These are phyloP conservation scores for Drosophila borealis DNA, from an alignment of 2,888 invertebrate genomes.

Conservation along the genomic window DNA sequence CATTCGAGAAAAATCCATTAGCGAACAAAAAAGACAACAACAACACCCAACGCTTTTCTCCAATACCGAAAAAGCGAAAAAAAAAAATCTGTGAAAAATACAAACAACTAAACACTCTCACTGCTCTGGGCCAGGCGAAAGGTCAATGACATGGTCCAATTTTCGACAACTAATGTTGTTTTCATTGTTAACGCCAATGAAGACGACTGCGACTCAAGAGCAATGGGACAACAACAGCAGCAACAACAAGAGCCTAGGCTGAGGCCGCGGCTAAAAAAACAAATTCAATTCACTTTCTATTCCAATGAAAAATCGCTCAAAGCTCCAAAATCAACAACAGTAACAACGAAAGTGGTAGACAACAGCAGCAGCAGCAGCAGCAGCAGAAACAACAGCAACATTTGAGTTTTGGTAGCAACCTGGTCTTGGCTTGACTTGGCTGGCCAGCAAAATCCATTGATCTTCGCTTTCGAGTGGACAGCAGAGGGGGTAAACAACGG, in stretches of 20 bases:
- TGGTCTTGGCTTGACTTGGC: slow-evolving; percentile 38
- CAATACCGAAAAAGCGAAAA: slow-evolving; percentile 12
- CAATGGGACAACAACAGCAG: slow-evolving; percentile 46
- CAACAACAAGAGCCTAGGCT: slow-evolving; percentile 39
- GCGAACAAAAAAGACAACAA: slow-evolving; percentile 2
- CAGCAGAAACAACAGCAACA: slow-evolving; percentile 36
- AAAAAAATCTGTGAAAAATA: slow-evolving; percentile 31
- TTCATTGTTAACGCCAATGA: slow-evolving; percentile 61
- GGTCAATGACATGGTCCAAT: slow-evolving; percentile 82
- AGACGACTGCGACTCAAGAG: slow-evolving; percentile 58
- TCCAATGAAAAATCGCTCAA: slow-evolving; percentile 78
- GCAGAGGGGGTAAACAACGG: slow-evolving; percentile 61
- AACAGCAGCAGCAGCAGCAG: slow-evolving; percentile 46
- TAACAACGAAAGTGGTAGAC: slow-evolving; percentile 76
- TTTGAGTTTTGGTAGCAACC: slow-evolving; percentile 51
- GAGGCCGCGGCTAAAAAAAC: slow-evolving; percentile 45
- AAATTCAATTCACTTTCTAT: slow-evolving; percentile 81
- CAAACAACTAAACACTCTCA: slow-evolving; percentile 68
- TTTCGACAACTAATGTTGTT: slow-evolving; percentile 56
- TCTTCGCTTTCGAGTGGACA: slow-evolving; percentile 60
- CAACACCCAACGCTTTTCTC: slow-evolving; percentile 40
- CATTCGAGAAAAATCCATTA: slow-evolving; percentile 49
- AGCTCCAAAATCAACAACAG: slow-evolving; percentile 64
- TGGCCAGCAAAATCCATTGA: slow-evolving; percentile 68
- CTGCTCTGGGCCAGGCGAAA: slow-evolving; percentile 67